A percentile compares a stretch with the other conserved stretches of the same genome.
These are phyloP conservation scores for Rhagologus leucostigma DNA, from an alignment of 2,113 vertebrate species.

Conservation along the genomic window DNA sequence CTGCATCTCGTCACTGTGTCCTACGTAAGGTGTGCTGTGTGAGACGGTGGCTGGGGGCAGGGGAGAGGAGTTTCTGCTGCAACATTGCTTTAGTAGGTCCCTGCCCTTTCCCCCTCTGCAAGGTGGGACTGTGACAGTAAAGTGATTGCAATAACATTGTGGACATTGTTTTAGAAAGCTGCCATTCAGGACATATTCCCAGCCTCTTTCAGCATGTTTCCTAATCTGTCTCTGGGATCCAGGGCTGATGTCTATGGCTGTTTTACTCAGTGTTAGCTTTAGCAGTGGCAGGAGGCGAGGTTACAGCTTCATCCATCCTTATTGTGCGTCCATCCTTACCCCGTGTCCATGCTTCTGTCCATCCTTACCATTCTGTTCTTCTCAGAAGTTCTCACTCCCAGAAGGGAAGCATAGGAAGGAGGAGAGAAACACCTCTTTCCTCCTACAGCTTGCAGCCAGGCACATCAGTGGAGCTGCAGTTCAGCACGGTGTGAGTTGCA, in stretches of 20 bases:
- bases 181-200: not conserved
- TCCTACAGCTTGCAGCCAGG: not conserved
- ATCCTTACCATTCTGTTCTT: not conserved
- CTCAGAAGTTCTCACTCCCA: not conserved
- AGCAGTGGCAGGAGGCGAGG: not conserved
- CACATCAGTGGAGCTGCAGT: not conserved
- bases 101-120: not conserved
- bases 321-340: not conserved
- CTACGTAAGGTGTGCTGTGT: not conserved
- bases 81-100: not conserved
- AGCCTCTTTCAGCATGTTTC: not conserved
- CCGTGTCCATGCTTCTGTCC: not conserved
- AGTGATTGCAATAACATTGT: not conserved
- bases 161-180: not conserved
- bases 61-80: not conserved
- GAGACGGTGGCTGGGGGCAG: not conserved
- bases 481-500: not conserved
- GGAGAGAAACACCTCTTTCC: not conserved
- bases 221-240: not conserved
- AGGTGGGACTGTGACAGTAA: not conserved
- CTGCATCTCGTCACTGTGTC: fast-evolving
- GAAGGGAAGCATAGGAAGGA: not conserved
- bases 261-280: not conserved
- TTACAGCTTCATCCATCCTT: not conserved
- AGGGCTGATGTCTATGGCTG: not conserved